Evolutionary conservation across 92 coral and sea anemone genomes (phyloP).

Genomic region (Heteractis magnifica): DNA sequence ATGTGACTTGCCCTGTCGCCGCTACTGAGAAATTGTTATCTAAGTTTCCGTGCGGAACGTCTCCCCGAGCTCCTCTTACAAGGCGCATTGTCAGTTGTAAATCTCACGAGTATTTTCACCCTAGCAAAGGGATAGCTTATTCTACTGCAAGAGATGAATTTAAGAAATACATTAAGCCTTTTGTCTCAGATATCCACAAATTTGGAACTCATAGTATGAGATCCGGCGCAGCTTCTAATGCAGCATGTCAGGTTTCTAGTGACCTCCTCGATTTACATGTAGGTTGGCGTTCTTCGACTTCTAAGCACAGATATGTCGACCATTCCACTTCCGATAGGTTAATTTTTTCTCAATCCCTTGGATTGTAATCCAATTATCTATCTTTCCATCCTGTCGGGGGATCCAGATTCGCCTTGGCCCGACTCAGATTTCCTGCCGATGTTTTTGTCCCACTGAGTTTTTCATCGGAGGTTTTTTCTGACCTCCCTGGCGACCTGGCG

Average conservation of each 20-base stretch:
- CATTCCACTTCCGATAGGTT: constrained; percentile 36
- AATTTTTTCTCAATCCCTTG: not conserved
- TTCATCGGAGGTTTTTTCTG: constrained; percentile 46
- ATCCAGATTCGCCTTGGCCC: constrained; percentile 52
- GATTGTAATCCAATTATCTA: not conserved
- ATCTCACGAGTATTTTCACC: not conserved
- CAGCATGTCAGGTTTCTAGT: constrained; percentile 35
- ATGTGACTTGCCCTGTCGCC: constrained; percentile 45
- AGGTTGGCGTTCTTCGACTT: constrained; percentile 41
- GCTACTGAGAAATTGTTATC: constrained; percentile 33
- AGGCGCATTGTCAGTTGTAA: not conserved
- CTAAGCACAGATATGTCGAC: constrained; percentile 46
- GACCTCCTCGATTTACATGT: constrained; percentile 48
- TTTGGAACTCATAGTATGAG: constrained; percentile 51
- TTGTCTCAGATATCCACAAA: constrained; percentile 24
- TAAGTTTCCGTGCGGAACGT: not conserved
- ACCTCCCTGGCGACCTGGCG: constrained; percentile 38
- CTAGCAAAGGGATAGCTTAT: not conserved
- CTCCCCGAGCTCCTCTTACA: not conserved
- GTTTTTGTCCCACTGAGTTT: constrained; percentile 35
- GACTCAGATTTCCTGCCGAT: constrained; percentile 51
- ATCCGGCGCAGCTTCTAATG: constrained; percentile 50
- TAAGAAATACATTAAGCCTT: constrained; percentile 19
- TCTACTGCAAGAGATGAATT: not conserved
- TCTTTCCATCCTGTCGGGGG: constrained; percentile 41